Conservation (phyloP, 2,113 vertebrate genomes). For the Melierax canorus region DNA sequence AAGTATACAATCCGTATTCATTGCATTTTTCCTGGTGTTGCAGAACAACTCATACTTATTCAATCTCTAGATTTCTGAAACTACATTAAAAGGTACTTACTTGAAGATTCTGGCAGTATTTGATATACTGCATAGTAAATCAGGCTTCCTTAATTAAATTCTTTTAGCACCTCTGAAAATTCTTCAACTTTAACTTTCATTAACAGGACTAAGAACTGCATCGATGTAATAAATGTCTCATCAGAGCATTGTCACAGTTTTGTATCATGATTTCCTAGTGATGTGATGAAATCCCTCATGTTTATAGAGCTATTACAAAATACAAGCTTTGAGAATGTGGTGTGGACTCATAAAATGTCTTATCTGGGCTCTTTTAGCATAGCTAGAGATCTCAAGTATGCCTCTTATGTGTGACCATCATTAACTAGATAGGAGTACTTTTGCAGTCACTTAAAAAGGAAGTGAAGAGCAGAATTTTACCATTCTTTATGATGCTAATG, state of each 20-base stretch:
- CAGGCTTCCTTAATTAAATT: background rate
- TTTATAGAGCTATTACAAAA: background rate
- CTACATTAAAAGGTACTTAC: background rate
- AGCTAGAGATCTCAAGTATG: background rate
- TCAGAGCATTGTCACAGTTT: background rate
- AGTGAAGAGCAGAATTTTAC: background rate
- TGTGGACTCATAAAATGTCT: background rate
- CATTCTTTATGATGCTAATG: background rate
- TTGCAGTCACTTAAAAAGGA: background rate
- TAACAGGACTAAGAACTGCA: background rate
- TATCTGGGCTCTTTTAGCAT: background rate
- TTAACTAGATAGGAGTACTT: background rate
- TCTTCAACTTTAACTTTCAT: background rate
- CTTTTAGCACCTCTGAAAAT: background rate
- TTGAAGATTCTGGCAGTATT: background rate
- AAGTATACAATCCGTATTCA: background rate
- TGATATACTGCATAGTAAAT: background rate
- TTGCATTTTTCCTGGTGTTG: background rate
- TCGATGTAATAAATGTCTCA: background rate
- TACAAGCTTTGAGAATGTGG: background rate
- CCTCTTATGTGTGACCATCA: background rate
- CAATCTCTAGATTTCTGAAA: background rate
- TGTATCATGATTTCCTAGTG: background rate
- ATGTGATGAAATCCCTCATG: background rate
- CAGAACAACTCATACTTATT: background rate